phyloP scores from a whole-genome alignment of 1,140 invertebrate genomes.

The Condylostylus longicornis region DNA sequence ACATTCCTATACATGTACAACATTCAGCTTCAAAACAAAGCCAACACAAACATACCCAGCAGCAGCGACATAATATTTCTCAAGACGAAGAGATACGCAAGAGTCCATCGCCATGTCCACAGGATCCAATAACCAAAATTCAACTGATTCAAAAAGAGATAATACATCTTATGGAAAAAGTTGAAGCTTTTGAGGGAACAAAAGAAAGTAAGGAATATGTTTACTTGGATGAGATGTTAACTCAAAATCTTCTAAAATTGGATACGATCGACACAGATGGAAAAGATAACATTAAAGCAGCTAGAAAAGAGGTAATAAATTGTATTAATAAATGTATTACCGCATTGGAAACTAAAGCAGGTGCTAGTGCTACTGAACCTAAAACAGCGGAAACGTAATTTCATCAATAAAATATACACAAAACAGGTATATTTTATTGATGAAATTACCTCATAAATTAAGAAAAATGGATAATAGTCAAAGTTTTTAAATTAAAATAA shows the following conservation, averaged over 20 bases:
- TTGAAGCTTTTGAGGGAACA: conserved; percentile 55
- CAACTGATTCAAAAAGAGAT: conserved; percentile 59
- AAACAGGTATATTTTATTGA: too few relatives aligned
- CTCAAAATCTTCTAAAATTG: conserved; percentile 68
- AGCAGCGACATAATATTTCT: not conserved
- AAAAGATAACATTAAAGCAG: conserved; percentile 63
- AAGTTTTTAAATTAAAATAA: too few relatives aligned
- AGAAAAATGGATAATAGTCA: too few relatives aligned
- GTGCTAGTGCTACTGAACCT: too few relatives aligned
- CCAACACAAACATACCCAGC: not conserved
- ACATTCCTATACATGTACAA: conserved; percentile 1
- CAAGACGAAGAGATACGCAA: not conserved
- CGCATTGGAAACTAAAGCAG: conserved; percentile 51
- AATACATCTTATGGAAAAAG: conserved; percentile 50
- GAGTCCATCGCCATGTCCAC: conserved; percentile 21
- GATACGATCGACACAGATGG: conserved; percentile 79
- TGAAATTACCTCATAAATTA: too few relatives aligned
- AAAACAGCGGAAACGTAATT: too few relatives aligned
- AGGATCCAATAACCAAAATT: conserved; percentile 49
- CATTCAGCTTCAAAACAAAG: not conserved
- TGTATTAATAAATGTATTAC: conserved; percentile 67
- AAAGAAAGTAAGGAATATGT: conserved; percentile 65
- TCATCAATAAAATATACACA: too few relatives aligned
- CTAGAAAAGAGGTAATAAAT: conserved; percentile 69
- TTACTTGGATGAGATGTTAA: conserved; percentile 75